Base-by-base conservation (phyloP, 2,888 invertebrate species). In the Panzeria rudis region DNA sequence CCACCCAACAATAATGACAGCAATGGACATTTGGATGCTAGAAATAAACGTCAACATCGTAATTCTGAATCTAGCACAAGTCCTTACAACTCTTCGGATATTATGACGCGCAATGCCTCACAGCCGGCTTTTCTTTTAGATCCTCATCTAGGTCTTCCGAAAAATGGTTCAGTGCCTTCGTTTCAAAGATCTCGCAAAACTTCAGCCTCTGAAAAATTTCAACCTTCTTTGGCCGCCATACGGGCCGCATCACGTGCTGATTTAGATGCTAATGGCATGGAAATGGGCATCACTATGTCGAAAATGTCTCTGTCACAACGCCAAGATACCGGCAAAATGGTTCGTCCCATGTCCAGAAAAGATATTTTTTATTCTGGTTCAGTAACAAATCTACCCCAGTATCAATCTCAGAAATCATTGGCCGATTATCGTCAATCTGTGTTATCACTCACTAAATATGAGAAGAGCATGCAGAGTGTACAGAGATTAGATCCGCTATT, bases 321-420 rank as follows among this genome's bases (percentile, higher is more conserved):
- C 2, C 90, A 89, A 20, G 92, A 91, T 59, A 89, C 89, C 17
- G 90, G 92, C 62, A 93, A 94, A 81, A 97, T 97, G 94, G 96
- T 97, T 17, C 95, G 98, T 20, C 98, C 98, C 3, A 93, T 99
- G 93, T 98, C 98, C 8, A 94, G 98, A 73, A 98, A 98, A 91
- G 99, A 99, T 93, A 98, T 99, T 90, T 99, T 99, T 94, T 99
- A 99, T 93, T 98, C 98, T 3, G 98, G 99, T 38, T 98, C 98
- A 62, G 97, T 99, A 29, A 94, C 96, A 84, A 97, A 99, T 93
- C 94, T 99, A 89, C 97, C 97, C 0, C 98, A 98, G 93, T 98
- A 96, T 93, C 97, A 97, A 92, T 97, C 97, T 83, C 98, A 98
- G 92, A 97, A 97, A 90, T 97, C 98, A 2, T 94, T 98, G 75